phyloP scores from a whole-genome alignment of 2,797 vertebrate species.

The Syndactyla subalaris region DNA sequence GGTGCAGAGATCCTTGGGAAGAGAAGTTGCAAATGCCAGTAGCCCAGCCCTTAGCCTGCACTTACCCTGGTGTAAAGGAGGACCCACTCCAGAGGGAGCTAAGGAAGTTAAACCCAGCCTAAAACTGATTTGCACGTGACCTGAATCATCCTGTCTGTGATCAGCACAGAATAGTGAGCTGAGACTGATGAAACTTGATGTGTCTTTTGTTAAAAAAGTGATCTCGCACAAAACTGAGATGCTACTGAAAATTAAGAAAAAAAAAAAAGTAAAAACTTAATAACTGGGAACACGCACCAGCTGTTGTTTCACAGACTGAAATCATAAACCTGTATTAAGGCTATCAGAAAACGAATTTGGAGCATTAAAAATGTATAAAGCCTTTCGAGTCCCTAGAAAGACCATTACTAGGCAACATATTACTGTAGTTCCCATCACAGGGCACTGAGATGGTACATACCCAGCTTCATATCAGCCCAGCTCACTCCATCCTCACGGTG shows the following conservation, averaged over 20 bases:
- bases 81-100: neutral
- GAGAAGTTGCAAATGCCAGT: neutral
- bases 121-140: neutral
- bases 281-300: neutral
- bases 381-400: constrained; percentile 25
- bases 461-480: accelerated
- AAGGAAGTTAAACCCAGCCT: neutral
- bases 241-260: neutral
- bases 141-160: neutral
- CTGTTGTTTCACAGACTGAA: neutral
- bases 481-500: accelerated
- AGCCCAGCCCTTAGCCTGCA: neutral
- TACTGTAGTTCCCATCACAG: constrained; percentile 5
- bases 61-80: neutral
- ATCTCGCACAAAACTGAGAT: neutral
- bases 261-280: neutral
- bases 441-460: neutral
- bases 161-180: neutral
- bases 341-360: constrained; percentile 22
- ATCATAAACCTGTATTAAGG: neutral
- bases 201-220: neutral
- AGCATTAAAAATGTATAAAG: constrained; percentile 57
- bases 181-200: neutral
- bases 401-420: constrained; percentile 41
- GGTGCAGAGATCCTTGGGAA: neutral